phyloP scores from a whole-genome alignment of 1,140 invertebrate species.

The Agrypnia vestita region DNA sequence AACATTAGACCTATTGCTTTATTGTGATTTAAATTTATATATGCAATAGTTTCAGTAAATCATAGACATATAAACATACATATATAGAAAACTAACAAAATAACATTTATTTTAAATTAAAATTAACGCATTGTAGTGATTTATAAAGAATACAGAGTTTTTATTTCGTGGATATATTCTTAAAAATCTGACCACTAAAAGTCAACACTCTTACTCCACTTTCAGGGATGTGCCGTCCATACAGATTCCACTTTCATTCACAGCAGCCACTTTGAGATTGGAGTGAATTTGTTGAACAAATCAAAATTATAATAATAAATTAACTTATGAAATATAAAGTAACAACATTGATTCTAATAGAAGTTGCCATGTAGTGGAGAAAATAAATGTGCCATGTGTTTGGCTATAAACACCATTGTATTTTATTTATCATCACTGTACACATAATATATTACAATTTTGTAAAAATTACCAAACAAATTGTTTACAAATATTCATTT shows the following conservation, averaged over 20 bases:
- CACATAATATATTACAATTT: background rate
- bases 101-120: constrained; percentile 69
- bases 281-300: constrained; percentile 42
- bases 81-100: constrained; percentile 71
- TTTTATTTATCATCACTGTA: constrained; percentile 48
- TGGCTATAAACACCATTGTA: constrained; percentile 68
- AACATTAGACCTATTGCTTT: constrained; percentile 74
- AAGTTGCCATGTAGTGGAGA: constrained; percentile 75
- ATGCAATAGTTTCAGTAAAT: constrained; percentile 73
- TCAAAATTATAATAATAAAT: constrained; percentile 57
- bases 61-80: constrained; percentile 65
- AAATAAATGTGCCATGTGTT: constrained; percentile 74
- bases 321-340: constrained; percentile 59
- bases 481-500: background rate
- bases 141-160: constrained; percentile 72
- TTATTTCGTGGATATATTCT: constrained; percentile 70
- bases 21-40: constrained; percentile 75
- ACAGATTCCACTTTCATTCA: background rate
- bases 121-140: constrained; percentile 68
- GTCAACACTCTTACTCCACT: background rate
- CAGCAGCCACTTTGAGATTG: constrained; percentile 22
- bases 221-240: background rate
- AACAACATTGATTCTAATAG: constrained; percentile 72
- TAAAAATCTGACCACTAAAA: constrained; percentile 59
- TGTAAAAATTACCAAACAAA: background rate